A percentile compares a stretch with the other conserved stretches of the same genome.
Conservation (phyloP, 2,888 invertebrate genomes). For the Anthophora plumipes region DNA sequence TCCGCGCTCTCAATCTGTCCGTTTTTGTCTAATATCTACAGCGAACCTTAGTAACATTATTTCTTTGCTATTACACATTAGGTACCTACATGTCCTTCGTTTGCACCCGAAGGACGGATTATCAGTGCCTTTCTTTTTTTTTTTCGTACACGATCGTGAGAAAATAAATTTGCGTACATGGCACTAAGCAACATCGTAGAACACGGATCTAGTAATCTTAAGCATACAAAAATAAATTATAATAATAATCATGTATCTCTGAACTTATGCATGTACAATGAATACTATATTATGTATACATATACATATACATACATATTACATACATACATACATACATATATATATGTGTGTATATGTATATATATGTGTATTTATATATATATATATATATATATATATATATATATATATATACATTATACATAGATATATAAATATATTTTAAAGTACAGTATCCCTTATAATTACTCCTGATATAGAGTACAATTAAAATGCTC, state of each 20-base stretch:
- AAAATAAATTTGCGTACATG: slow-evolving; percentile 66
- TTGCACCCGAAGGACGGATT: slow-evolving; percentile 43
- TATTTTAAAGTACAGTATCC: slow-evolving; percentile 76
- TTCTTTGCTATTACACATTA: slow-evolving; percentile 64
- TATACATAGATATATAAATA: no score
- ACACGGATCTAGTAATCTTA: slow-evolving; percentile 75
- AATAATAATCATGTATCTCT: slow-evolving; percentile 82
- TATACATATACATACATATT: slow-evolving; percentile 56
- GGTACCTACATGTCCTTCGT: slow-evolving; percentile 61
- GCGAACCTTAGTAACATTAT: slow-evolving; percentile 43
- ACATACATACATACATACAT: no score
- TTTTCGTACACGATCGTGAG: slow-evolving; percentile 54
- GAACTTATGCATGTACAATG: slow-evolving; percentile 81
- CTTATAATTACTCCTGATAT: slow-evolving; percentile 70
- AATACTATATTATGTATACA: slow-evolving; percentile 79
- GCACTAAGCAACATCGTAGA: slow-evolving; percentile 69
- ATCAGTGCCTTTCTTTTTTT: slow-evolving; percentile 52
- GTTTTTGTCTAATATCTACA: slow-evolving; percentile 29
- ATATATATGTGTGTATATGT: no score
- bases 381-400: no score
- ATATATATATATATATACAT: slow-evolving; percentile 67
- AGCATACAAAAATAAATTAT: slow-evolving; percentile 84
- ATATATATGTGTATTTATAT: no score
- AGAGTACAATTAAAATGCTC: slow-evolving; percentile 76
- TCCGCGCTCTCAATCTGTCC: slow-evolving; percentile 52